Evolutionary conservation across 2,888 invertebrate species (phyloP), one percentile per base, ranked within the genome.

Genomic region (Phyllotreta striolata): DNA sequence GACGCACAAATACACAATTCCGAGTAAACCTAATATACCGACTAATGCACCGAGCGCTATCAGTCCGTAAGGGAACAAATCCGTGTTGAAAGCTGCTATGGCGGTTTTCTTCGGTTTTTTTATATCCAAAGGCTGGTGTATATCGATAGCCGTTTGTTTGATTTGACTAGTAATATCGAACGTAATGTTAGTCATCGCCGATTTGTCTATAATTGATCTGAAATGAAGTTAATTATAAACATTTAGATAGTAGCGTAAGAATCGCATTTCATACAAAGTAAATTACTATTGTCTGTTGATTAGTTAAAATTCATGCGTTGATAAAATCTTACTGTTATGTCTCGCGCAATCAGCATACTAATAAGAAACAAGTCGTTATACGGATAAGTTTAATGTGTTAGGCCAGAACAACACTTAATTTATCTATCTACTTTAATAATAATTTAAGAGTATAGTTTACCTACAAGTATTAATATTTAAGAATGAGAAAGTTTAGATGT

Each of bases 1-100:
- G 57, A 95, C 90, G 80, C 96, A 95, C 66, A 96, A 94, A 78
- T 96, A 96, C 56, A 95, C 89, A 52, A 96, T 95, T 5, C 95
- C 96, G 55, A 93, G 91, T 8, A 92, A 86, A 6, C 94, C 94
- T 6, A 95, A 87, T 1, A 96, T 87, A 41, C 96, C 87, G 65
- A 96, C 96, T n/a, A 96, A 88, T 60, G 91, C 90, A 0, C 94
- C 96, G 0, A 97, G 86, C 9, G 93, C 91, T 67, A 97, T 91
- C 35, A 96, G 84, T 0, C 95, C 95, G 70, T 93, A 94, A 12
- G 95, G 96, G 72, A 95, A 91, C 6, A 94, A 91, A 66, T 91
- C 90, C 4, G 79, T 80, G 62, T 80, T 80, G 62, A 81, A 77
- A 1, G 80, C 78, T 1, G 81, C 79, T 38, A 83, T 79, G 6